Evolutionary conservation across 2,113 vertebrate species (phyloP), one percentile per base, ranked within the genome.

Genomic region (Burhinus bistriatus): DNA sequence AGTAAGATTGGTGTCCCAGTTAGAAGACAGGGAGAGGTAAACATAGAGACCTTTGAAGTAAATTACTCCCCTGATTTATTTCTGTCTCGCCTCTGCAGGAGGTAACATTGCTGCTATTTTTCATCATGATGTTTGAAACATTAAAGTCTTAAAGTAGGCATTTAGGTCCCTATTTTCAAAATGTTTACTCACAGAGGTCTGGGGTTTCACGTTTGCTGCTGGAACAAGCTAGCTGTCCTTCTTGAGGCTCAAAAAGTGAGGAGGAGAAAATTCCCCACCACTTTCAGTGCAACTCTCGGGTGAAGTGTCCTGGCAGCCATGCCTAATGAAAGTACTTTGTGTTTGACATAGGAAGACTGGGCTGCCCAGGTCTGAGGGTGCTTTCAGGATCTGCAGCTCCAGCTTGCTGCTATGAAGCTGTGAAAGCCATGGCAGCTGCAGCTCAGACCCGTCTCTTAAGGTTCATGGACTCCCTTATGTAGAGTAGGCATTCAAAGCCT

Each of bases 11-110:
- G 84, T 96, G 82, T 95, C 91, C 94, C 70, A 80, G 90, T 86
- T 89, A 92, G 87, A 34, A 95, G 87, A 85, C 72, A 82, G 36
- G 80, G 70, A 78, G 89, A 85, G 77, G 95, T 83, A 97, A 97
- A 97, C 87, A 92, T 3, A 83, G 57, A 97, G 94, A 91, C 85
- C 91, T 97, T 92, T 97, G 93, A 97, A 95, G 94, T 93, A 97
- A 96, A 96, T 96, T 95, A 92, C 89, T 94, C 80, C 59, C 66
- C 93, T 91, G 91, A 97, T 97, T 97, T 97, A 97, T 97, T 97
- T 97, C 89, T 94, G 90, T 93, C 91, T 96, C 7, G 6, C 77
- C 89, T 92, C 91, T 89, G 91, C 94, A 97, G 95, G 91, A 96
- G 71, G 87, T 83, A 97, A 86, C 5, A 0, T 77, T 92, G 49